Percentiles rank a stretch among this genome's conserved stretches.
phyloP scores from a whole-genome alignment of 2,888 invertebrate species.

The Lithophane ornitopus region DNA sequence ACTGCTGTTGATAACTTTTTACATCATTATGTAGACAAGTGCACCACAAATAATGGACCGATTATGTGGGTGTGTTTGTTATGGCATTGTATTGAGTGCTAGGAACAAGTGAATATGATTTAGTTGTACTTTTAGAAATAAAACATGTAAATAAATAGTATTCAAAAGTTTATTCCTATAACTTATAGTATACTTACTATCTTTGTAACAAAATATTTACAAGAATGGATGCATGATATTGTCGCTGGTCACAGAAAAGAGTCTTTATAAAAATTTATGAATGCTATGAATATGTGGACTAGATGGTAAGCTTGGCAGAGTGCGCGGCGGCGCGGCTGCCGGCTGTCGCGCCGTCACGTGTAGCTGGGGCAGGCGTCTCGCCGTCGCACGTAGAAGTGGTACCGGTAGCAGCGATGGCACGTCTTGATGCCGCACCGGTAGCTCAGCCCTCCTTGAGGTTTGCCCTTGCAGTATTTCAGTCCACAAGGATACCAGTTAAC shows the following conservation, averaged over 20 bases:
- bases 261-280: slow-evolving; percentile 59
- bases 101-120: slow-evolving; percentile 9
- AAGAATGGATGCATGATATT: slow-evolving; percentile 72
- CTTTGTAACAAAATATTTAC: slow-evolving; percentile 79
- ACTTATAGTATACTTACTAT: slow-evolving; percentile 56
- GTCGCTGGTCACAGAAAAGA: slow-evolving; percentile 65
- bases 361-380: slow-evolving; percentile 91
- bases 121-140: slow-evolving; percentile 44
- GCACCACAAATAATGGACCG: neutral
- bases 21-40: neutral
- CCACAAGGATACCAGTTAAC: slow-evolving; percentile 99
- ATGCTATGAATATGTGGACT: slow-evolving; percentile 58
- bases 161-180: slow-evolving; percentile 67
- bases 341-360: slow-evolving; percentile 79
- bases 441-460: slow-evolving; percentile 92
- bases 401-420: slow-evolving; percentile 96
- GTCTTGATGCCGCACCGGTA: slow-evolving; percentile 99
- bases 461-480: slow-evolving; percentile 97
- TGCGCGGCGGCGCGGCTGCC: slow-evolving; percentile 66
- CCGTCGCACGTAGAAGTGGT: slow-evolving; percentile 95
- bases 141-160: slow-evolving; percentile 68
- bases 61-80: neutral
- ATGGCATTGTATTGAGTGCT: neutral
- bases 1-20: neutral
- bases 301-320: slow-evolving; percentile 56